These are phyloP conservation scores for Rhea americana DNA, from an alignment of 2,113 vertebrate species.

Conservation along the genomic window DNA sequence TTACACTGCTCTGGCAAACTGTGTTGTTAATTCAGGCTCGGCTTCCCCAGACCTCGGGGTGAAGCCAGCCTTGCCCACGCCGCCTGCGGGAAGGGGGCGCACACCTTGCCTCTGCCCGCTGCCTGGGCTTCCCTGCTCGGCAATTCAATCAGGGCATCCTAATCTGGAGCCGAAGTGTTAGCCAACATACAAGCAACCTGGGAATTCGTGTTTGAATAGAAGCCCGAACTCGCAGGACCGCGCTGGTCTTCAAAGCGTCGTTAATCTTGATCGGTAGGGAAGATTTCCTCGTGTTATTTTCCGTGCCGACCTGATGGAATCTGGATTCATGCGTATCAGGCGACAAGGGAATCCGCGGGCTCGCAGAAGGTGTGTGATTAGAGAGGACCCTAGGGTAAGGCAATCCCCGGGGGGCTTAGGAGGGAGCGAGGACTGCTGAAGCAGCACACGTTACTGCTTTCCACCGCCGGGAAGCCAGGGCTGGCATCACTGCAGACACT, in stretches of 20 bases:
- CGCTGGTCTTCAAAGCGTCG: not conserved
- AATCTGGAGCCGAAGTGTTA: fast-evolving
- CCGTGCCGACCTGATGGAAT: not conserved
- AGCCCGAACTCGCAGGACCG: not conserved
- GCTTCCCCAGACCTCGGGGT: fast-evolving
- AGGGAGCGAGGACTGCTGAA: not conserved
- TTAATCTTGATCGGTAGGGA: not conserved
- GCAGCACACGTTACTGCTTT: not conserved
- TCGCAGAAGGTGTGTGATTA: conserved; percentile 44
- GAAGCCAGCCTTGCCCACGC: not conserved
- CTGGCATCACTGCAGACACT: conserved; percentile 47
- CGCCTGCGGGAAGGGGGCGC: fast-evolving
- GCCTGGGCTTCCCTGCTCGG: not conserved
- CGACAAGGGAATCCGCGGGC: not conserved
- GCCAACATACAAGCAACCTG: not conserved
- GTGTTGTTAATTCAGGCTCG: not conserved
- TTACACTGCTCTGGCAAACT: not conserved
- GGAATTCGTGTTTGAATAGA: not conserved
- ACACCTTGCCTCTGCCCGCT: fast-evolving
- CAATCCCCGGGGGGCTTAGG: not conserved
- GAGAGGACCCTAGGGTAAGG: conserved; percentile 27
- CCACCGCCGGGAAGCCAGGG: not conserved
- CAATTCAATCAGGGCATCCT: not conserved
- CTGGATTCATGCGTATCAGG: conserved; percentile 1
- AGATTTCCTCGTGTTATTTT: conserved; percentile 6